These are phyloP conservation scores for Ptilorrhoa leucosticta DNA, from an alignment of 2,113 vertebrate species.

Conservation along the genomic window DNA sequence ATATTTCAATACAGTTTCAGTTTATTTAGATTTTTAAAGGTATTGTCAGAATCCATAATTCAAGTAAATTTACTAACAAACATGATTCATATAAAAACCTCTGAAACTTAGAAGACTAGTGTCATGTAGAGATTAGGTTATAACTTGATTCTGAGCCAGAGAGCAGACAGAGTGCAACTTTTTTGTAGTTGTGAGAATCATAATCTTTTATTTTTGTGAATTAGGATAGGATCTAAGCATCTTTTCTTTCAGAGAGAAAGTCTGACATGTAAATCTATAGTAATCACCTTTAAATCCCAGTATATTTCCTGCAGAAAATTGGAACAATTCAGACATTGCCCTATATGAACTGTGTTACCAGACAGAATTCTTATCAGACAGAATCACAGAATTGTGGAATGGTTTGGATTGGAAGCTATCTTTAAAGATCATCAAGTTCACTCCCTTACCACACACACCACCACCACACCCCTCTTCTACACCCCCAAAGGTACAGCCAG, in stretches of 20 bases:
- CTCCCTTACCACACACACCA: fast-evolving
- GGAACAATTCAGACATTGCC: not conserved
- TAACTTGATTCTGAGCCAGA: not conserved
- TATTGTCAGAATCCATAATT: not conserved
- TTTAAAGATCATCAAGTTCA: not conserved
- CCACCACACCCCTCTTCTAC: not conserved
- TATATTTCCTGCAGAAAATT: not conserved
- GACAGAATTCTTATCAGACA: not conserved
- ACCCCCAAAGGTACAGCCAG: fast-evolving
- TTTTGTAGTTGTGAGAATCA: not conserved
- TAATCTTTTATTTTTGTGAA: not conserved
- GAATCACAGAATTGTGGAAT: not conserved
- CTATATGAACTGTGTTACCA: not conserved
- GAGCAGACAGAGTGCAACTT: fast-evolving
- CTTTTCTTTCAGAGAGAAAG: not conserved
- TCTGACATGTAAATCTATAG: not conserved
- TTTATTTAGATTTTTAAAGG: not conserved
- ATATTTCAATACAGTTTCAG: not conserved
- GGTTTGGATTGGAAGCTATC: not conserved
- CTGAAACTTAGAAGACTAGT: not conserved
- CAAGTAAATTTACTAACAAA: not conserved
- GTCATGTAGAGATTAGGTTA: not conserved
- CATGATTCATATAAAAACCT: not conserved
- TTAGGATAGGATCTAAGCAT: not conserved
- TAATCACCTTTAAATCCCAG: not conserved